A percentile compares a stretch with the other conserved stretches of the same genome.
Conservation (phyloP, 2,797 vertebrate genomes). For the Megalops cyprinoides region DNA sequence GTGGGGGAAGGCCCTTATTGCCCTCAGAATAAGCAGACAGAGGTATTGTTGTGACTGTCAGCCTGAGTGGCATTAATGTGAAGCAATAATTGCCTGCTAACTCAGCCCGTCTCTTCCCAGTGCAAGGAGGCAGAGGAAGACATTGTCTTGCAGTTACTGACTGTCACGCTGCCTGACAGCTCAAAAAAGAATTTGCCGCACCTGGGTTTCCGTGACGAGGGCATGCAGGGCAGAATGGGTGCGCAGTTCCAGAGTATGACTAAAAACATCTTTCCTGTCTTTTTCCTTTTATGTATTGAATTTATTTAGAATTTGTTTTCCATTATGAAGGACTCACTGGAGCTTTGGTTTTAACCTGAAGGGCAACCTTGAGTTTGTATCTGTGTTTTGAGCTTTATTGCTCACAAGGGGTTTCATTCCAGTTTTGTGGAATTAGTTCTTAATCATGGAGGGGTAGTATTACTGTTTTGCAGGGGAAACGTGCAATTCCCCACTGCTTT, state of each 20-base stretch:
- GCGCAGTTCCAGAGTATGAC: neutral
- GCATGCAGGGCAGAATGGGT: neutral
- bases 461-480: too few relatives aligned
- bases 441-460: too few relatives aligned
- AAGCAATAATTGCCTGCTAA: constrained; percentile 24
- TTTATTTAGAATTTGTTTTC: neutral
- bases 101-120: constrained; percentile 21
- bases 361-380: constrained; percentile 2
- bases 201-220: neutral
- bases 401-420: neutral
- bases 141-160: neutral
- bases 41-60: constrained; percentile 36
- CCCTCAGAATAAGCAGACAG: constrained; percentile 18
- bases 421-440: neutral
- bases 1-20: neutral
- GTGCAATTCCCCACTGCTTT: too few relatives aligned
- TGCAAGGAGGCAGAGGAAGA: neutral
- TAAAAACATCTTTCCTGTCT: neutral
- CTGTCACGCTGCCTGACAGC: constrained; percentile 10
- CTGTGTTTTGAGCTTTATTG: neutral
- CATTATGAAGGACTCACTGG: neutral
- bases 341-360: neutral
- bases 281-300: neutral
- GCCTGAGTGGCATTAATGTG: constrained; percentile 26
- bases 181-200: neutral